Base-by-base conservation (phyloP, 2,797 vertebrate genomes). In the Muraenolepis orangiensis region DNA sequence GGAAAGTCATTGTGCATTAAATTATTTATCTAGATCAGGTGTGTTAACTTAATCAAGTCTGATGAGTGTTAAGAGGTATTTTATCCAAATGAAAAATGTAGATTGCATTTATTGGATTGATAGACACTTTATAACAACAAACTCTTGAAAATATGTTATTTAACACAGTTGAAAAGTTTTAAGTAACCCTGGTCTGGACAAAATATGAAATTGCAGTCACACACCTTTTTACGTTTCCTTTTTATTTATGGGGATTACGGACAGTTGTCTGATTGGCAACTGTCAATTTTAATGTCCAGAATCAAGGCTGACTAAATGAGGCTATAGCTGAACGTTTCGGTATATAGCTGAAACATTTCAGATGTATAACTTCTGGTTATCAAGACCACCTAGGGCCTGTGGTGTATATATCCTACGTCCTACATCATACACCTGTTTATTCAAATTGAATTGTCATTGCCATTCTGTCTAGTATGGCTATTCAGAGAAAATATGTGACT, bases 171-270 rank as follows among this genome's bases (percentile, higher is more conserved):
- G 12, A 40, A 72, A 87, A 80, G 80, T 87, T 90, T 93, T 92
- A 91, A 89, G 82, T 90, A 84, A 81, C 90, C 87, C 90, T 89
- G 78, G 87, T 91, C 89, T 90, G 81, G 87, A 88, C 85, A 79
- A 80, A 80, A 87, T 82, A 82, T 86, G 78, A 83, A 90, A 89
- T 82, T 87, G 83, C 88, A 76, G 81, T 91, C 83, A 87, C 72
- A 87, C 80, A 88, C 87, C 88, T 93, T 93, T 92, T 92, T 92
- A 91, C 86, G 87, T 81, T 87, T 85, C 34, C 61, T 94, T 94
- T 94, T 94, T 94, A 92, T 93, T 93, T 85, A 80, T 86, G 85
- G 87, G 81, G 84, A 91, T 94, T 87, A 84, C 80, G 87, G 87
- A 82, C 40, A 68, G 89, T 88, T 91, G 88, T 91, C 87, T 87